Evolutionary conservation across 2,113 vertebrate species (phyloP).

Genomic region (Python bivittatus): DNA sequence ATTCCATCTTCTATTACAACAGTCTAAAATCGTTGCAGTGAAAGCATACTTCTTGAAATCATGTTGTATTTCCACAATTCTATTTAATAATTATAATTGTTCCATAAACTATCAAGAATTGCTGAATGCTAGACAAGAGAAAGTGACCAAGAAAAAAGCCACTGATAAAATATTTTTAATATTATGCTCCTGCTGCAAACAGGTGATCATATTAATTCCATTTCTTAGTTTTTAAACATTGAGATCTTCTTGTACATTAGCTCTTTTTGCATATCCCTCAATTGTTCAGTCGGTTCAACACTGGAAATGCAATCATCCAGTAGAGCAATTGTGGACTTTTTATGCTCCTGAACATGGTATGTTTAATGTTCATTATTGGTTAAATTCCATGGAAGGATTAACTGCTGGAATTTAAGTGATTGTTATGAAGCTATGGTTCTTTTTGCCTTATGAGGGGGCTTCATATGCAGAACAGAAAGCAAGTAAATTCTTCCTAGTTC

Average conservation of each 20-base stretch:
- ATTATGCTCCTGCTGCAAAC: not conserved
- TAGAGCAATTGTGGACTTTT: not conserved
- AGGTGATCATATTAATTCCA: not conserved
- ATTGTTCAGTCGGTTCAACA: not conserved
- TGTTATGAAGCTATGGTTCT: not conserved
- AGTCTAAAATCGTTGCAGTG: too few relatives aligned
- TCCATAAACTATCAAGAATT: not conserved
- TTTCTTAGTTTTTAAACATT: not conserved
- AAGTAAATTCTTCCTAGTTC: not conserved
- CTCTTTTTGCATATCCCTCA: too few relatives aligned
- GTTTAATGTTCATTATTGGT: not conserved
- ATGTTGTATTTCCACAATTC: too few relatives aligned
- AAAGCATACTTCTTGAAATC: too few relatives aligned
- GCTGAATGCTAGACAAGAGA: not conserved
- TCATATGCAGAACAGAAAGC: not conserved
- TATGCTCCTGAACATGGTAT: not conserved
- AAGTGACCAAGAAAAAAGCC: not conserved
- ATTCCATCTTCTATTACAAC: too few relatives aligned
- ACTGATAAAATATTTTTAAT: not conserved
- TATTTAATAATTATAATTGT: not conserved
- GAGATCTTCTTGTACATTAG: not conserved
- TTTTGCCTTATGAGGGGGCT: not conserved
- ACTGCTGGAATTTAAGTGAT: not conserved
- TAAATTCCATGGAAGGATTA: not conserved
- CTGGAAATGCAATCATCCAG: not conserved